phyloP scores from a whole-genome alignment of 2,113 vertebrate genomes.

The Piaya cayana region DNA sequence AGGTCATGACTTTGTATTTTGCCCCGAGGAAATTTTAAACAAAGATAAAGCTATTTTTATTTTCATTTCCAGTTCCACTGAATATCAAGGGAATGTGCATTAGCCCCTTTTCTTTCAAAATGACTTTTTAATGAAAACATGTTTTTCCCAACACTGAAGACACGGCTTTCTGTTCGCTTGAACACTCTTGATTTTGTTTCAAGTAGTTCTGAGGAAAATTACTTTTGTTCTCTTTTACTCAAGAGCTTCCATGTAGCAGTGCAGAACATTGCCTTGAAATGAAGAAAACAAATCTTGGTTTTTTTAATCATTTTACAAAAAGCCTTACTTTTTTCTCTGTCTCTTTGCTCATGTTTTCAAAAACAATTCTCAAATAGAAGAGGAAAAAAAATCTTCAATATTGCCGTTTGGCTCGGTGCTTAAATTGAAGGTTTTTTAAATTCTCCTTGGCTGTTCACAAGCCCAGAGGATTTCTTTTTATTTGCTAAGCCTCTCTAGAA shows the following conservation, averaged over 20 bases:
- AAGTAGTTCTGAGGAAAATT: background rate
- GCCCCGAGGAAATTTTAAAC: background rate
- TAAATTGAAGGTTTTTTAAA: background rate
- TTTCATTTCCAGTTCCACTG: constrained; percentile 14
- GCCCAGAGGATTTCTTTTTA: constrained; percentile 47
- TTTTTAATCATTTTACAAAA: background rate
- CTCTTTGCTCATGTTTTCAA: background rate
- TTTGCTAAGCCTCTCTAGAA: constrained; percentile 53
- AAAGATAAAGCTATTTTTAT: constrained; percentile 41
- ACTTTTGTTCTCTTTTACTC: background rate
- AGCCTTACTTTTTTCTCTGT: background rate
- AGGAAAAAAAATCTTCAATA: background rate
- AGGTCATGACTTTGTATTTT: constrained; percentile 3
- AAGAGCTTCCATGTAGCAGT: background rate
- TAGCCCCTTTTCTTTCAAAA: background rate
- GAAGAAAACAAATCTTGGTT: background rate
- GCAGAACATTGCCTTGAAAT: background rate
- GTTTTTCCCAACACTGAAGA: background rate
- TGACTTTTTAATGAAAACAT: background rate
- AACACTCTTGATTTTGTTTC: background rate
- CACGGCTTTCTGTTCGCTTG: background rate
- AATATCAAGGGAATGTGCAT: background rate
- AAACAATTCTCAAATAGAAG: background rate
- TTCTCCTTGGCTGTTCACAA: constrained; percentile 33
- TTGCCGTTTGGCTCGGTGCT: background rate